Evolutionary conservation across 2,113 vertebrate genomes (phyloP).

Genomic region (Scartelaos histophorus): DNA sequence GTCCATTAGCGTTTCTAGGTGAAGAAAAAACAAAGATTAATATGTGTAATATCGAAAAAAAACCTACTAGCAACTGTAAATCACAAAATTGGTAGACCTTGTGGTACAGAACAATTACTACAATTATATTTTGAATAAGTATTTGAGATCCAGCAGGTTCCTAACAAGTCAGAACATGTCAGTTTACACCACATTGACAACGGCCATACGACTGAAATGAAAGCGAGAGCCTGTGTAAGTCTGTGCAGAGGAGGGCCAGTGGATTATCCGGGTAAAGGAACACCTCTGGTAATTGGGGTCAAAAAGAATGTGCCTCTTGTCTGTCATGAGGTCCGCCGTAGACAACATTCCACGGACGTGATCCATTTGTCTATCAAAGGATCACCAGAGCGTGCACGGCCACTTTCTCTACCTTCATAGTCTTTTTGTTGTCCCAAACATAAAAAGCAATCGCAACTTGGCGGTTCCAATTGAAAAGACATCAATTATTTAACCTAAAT

Average conservation of each 20-base stretch:
- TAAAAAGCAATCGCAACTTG: too few species aligned
- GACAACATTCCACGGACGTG: slow-evolving; percentile 43
- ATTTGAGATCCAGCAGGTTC: slow-evolving; percentile 3
- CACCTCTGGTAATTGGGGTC: slow-evolving; percentile 75
- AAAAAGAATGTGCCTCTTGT: slow-evolving; percentile 65
- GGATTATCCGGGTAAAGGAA: slow-evolving; percentile 68
- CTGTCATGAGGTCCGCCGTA: slow-evolving; percentile 53
- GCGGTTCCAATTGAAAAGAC: too few species aligned
- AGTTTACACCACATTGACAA: slow-evolving; percentile 26
- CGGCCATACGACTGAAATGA: slow-evolving; percentile 8
- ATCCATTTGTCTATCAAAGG: slow-evolving; percentile 50
- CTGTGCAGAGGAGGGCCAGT: slow-evolving; percentile 22
- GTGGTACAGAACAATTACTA: not conserved
- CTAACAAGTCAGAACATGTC: slow-evolving; percentile 18
- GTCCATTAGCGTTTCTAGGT: slow-evolving; percentile 95
- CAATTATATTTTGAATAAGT: not conserved
- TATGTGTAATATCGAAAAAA: not conserved
- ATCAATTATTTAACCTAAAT: not conserved
- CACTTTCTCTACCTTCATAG: slow-evolving; percentile 20
- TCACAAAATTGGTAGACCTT: not conserved
- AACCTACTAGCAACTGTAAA: not conserved
- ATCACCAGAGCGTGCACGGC: slow-evolving; percentile 34
- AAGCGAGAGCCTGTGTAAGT: slow-evolving; percentile 37
- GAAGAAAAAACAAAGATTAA: slow-evolving; percentile 46
- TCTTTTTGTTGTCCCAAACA: too few species aligned